Percentiles rank a stretch among this genome's conserved stretches.
phyloP scores from a whole-genome alignment of 2,888 invertebrate genomes.

The Podabrus alpinus region DNA sequence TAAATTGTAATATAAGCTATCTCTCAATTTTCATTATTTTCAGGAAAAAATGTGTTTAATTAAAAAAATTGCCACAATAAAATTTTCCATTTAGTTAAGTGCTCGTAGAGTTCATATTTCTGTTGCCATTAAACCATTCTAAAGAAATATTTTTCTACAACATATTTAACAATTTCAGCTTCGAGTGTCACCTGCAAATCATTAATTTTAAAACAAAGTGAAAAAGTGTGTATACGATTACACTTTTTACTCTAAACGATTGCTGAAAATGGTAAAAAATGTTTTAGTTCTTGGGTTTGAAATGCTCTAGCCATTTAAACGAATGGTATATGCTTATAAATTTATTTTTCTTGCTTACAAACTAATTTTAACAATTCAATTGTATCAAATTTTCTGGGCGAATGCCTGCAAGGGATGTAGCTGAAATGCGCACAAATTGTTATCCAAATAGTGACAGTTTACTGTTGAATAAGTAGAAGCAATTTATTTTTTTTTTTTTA shows the following conservation, averaged over 20 bases:
- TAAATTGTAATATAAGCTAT: not conserved
- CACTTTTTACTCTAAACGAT: not conserved
- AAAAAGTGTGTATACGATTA: not conserved
- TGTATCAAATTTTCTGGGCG: not conserved
- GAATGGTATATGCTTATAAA: too few species aligned
- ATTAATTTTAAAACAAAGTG: not conserved
- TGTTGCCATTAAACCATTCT: not conserved
- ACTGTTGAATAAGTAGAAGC: not conserved
- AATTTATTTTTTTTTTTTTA: not conserved
- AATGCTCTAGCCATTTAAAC: not conserved
- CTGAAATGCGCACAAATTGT: not conserved
- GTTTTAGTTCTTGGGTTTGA: not conserved
- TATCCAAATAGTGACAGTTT: not conserved
- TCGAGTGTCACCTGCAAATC: not conserved
- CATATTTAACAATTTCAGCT: not conserved
- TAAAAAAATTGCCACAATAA: not conserved
- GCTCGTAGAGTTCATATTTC: not conserved
- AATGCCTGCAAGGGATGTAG: not conserved
- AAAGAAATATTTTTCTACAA: not conserved
- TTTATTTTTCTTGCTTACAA: not conserved
- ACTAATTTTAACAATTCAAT: not conserved
- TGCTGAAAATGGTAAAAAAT: not conserved
- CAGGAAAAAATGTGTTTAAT: not conserved
- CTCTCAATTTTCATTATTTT: not conserved
- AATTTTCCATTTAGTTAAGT: not conserved